Evolutionary conservation across 2,888 invertebrate genomes (phyloP).

Genomic region (Horisme vitalbata): DNA sequence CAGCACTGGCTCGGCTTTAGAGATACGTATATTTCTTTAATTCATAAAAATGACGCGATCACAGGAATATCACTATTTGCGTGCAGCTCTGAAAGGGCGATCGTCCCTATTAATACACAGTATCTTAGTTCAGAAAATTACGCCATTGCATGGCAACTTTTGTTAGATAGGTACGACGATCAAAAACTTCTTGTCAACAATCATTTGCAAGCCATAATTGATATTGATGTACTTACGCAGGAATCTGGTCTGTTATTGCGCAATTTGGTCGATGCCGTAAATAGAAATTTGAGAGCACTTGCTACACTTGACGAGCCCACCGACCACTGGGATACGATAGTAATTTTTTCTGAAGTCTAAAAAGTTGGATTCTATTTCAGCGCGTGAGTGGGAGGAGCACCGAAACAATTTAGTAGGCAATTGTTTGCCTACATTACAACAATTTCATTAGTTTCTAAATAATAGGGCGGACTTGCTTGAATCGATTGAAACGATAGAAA

Average conservation of each 20-base stretch:
- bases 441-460: no score
- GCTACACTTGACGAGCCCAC: conserved; percentile 18
- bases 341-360: conserved; percentile 17
- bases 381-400: conserved; percentile 25
- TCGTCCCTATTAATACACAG: conserved; percentile 14
- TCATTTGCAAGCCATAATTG: conserved; percentile 25
- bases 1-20: conserved; percentile 28
- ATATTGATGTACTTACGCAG: conserved; percentile 13
- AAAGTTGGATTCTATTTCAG: conserved; percentile 14
- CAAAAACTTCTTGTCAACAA: conserved; percentile 18
- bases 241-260: conserved; percentile 8
- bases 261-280: conserved; percentile 11
- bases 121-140: conserved; percentile 22
- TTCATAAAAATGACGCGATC: conserved; percentile 13
- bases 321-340: conserved; percentile 21
- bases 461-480: no score
- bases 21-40: conserved; percentile 22
- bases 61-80: conserved; percentile 25
- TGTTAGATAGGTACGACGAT: conserved; percentile 18
- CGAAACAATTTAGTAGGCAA: background rate
- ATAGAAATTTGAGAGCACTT: conserved; percentile 20
- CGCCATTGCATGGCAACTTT: conserved; percentile 19
- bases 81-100: conserved; percentile 16
- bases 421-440: no score
- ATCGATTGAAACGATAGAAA: no score